Evolutionary conservation across 2,888 invertebrate genomes (phyloP).

Genomic region (Drosophila subsilvestris): DNA sequence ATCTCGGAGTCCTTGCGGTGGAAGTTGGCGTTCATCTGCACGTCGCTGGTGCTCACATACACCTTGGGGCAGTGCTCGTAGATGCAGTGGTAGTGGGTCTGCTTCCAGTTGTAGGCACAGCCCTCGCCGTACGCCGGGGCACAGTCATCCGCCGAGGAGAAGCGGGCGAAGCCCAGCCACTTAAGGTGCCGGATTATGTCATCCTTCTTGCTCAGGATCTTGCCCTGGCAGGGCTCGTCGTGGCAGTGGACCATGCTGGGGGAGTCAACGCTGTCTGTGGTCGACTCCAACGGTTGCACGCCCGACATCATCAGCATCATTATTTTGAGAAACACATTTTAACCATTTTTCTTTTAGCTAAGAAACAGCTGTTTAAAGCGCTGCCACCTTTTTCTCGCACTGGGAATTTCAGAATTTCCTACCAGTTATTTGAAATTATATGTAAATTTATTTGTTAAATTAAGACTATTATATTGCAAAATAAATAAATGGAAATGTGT

Average conservation of each 20-base stretch:
- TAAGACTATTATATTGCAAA: too few relatives aligned
- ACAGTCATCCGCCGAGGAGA: conserved; percentile 98
- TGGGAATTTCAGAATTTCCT: too few relatives aligned
- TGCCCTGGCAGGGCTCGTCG: conserved; percentile 87
- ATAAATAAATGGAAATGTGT: too few relatives aligned
- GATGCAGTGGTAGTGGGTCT: conserved; percentile 93
- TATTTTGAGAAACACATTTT: too few relatives aligned
- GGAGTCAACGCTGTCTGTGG: conserved; percentile 75
- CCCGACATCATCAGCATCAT: conserved; percentile 69
- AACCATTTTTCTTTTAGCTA: too few relatives aligned
- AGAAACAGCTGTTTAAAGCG: too few relatives aligned
- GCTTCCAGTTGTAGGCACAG: conserved; percentile 92
- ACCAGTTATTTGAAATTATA: too few relatives aligned
- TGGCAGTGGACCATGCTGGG: conserved; percentile 89
- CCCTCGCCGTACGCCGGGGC: conserved; percentile 90
- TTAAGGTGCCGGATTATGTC: conserved; percentile 99
- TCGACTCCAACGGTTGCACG: conserved; percentile 73
- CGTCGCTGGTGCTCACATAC: conserved; percentile 99
- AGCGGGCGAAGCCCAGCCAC: conserved; percentile 95
- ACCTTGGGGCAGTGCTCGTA: conserved; percentile 97
- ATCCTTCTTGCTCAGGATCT: conserved; percentile 98
- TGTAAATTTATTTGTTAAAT: too few relatives aligned
- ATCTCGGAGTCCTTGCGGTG: conserved; percentile 99
- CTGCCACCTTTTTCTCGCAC: too few relatives aligned
- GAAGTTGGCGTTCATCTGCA: conserved; percentile 99